Base-by-base conservation (phyloP, 2,113 vertebrate genomes). In the Jacana jacana region DNA sequence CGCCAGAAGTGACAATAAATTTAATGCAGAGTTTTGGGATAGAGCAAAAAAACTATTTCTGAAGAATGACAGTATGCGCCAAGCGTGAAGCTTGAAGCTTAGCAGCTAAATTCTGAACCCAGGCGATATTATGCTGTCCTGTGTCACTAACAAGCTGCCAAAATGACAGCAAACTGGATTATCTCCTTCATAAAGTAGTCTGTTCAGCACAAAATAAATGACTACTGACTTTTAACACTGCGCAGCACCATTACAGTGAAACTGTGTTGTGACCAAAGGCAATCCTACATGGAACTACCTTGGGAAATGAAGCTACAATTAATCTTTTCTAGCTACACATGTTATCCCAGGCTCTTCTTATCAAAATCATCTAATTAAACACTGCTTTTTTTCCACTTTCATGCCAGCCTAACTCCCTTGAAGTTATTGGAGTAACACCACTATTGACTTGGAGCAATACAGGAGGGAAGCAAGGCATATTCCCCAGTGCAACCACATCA, bases 261-360 rank as follows among this genome's bases (percentile, higher is more conserved):
- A 75, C 64, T 58, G 22, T 89, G 49, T 25, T 79, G 77, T 82
- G 78, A 95, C 83, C 77, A 94, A 76, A 72, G 90, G 84, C 93
- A 93, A 84, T 94, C 65, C 57, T 91, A 72, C 46, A 46, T 22
- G 77, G 83, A 81, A 94, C 76, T 86, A 93, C 79, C 54, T 64
- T 78, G 76, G 88, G 75, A 95, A 94, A 93, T 80, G 91, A 97
- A 93, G 80, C 72, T 92, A 48, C 69, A 93, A 89, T 95, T 94
- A 85, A 92, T 89, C 81, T 93, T 93, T 81, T 93, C 82, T 37
- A 94, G 82, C 60, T 96, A 78, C 88, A 81, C 4, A 3, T 48
- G 25, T 86, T 94, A 93, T 46, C 15, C 64, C 44, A 33, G 22
- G 33, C 81, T 92, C 51, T 80, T 78, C 85, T 92, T 96, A 93